These are phyloP conservation scores for Ceyx cyanopectus DNA, from an alignment of 2,113 vertebrate genomes.

Conservation along the genomic window DNA sequence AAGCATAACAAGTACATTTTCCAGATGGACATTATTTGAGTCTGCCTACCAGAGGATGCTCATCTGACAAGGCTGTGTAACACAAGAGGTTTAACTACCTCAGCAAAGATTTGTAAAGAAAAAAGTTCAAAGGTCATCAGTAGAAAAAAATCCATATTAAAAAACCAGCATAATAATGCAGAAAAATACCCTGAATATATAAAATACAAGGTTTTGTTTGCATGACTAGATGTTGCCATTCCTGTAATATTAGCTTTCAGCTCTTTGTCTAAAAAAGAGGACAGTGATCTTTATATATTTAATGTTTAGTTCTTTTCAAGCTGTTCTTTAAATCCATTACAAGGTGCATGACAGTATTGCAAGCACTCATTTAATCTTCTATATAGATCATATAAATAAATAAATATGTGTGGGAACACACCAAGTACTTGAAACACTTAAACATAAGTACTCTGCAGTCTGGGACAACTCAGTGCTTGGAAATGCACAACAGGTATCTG, in stretches of 20 bases:
- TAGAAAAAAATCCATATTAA: neutral
- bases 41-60: neutral
- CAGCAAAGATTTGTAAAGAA: neutral
- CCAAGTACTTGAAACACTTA: neutral
- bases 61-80: neutral
- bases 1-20: neutral
- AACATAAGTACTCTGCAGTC: neutral
- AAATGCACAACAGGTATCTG: neutral
- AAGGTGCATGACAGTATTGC: neutral
- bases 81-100: neutral
- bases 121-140: neutral
- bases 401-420: accelerated
- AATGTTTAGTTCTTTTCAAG: neutral
- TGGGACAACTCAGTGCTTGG: neutral
- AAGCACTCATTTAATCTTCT: neutral
- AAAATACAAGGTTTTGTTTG: neutral
- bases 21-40: neutral
- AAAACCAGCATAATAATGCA: neutral
- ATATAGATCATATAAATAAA: accelerated
- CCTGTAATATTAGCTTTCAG: neutral
- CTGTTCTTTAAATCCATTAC: neutral
- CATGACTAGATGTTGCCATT: neutral
- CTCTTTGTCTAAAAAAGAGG: neutral
- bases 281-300: neutral
- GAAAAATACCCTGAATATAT: neutral